Evolutionary conservation across 1,140 invertebrate species (phyloP).

Genomic region (Bombus soroeensis): DNA sequence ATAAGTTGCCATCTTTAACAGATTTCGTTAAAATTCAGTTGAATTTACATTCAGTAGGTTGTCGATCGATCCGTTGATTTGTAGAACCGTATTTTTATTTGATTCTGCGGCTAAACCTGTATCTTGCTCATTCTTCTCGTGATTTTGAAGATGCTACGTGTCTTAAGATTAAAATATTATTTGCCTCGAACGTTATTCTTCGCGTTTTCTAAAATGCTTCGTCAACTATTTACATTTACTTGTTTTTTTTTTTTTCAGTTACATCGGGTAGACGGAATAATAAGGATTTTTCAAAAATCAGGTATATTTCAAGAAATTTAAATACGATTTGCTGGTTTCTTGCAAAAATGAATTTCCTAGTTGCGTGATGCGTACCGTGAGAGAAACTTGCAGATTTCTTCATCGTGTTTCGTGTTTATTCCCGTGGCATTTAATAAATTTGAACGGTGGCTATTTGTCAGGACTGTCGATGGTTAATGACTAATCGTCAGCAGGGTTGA

Average conservation of each 20-base stretch:
- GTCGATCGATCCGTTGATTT: background rate
- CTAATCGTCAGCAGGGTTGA: conserved; percentile 71
- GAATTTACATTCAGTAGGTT: no score
- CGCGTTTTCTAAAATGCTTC: no score
- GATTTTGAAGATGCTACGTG: background rate
- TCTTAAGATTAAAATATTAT: no score
- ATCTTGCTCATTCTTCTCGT: no score
- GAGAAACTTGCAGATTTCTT: background rate
- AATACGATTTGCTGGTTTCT: background rate
- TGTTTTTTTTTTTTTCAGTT: background rate
- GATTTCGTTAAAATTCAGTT: no score
- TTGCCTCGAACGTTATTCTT: no score
- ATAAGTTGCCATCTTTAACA: no score
- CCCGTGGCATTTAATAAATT: conserved; percentile 18
- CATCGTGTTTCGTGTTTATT: background rate
- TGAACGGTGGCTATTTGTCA: conserved; percentile 68
- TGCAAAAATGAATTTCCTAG: background rate
- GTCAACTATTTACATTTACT: no score
- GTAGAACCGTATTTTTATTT: background rate
- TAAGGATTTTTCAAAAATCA: background rate
- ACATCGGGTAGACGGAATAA: background rate
- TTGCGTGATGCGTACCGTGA: background rate
- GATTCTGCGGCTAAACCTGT: no score
- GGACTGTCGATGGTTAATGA: conserved; percentile 77
- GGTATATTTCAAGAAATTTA: no score